Percentiles rank a stretch among this genome's conserved stretches.
Conservation (phyloP, 2,888 invertebrate species). For the Scrobipalpa costella region DNA sequence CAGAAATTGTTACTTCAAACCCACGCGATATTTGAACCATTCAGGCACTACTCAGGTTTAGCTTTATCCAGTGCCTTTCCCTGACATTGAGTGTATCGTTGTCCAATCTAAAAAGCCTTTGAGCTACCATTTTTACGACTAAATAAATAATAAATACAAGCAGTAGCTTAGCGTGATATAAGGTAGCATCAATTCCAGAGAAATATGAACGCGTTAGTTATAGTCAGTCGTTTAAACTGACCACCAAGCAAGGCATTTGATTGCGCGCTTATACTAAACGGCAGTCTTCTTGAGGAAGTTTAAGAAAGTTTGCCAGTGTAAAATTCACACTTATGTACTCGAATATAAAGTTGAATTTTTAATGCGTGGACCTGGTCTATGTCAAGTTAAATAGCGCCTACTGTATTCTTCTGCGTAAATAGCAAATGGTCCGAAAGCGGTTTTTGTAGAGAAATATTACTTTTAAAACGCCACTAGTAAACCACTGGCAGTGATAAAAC, state of each 20-base stretch:
- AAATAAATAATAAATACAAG: conserved; percentile 12
- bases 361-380: too few species aligned
- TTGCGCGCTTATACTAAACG: conserved; percentile 18
- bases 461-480: neutral
- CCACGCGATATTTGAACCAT: conserved; percentile 39
- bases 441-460: neutral
- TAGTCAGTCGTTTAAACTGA: conserved; percentile 4
- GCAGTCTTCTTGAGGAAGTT: too few species aligned
- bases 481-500: too few species aligned
- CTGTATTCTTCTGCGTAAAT: conserved; percentile 13
- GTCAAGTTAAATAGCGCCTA: too few species aligned
- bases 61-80: conserved; percentile 28
- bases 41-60: too few species aligned
- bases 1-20: conserved; percentile 40
- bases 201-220: conserved; percentile 10
- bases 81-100: conserved; percentile 8
- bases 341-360: too few species aligned
- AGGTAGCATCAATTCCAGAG: conserved; percentile 3
- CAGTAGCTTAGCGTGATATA: conserved; percentile 15
- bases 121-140: neutral
- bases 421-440: neutral
- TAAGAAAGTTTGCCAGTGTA: too few species aligned
- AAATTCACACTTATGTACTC: too few species aligned
- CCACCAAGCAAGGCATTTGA: conserved; percentile 6
- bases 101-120: conserved; percentile 11